phyloP scores from a whole-genome alignment of 2,888 invertebrate species.

The Cetonia aurata region DNA sequence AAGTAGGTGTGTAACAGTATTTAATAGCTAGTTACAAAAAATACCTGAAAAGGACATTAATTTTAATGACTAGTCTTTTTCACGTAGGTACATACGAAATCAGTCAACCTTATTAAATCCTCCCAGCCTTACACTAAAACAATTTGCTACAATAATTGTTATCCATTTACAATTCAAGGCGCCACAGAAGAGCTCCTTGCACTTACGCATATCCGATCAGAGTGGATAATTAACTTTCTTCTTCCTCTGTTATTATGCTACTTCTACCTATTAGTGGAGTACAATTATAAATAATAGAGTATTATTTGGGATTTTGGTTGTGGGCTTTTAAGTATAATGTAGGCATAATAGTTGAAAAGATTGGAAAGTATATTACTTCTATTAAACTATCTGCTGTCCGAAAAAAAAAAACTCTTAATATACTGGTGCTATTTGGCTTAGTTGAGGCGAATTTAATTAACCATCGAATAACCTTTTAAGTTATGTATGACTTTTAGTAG shows the following conservation, averaged over 20 bases:
- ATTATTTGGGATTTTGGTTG: conserved; percentile 24
- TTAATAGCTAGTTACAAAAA: too few species aligned
- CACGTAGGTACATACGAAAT: conserved; percentile 5
- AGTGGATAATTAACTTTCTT: conserved; percentile 33
- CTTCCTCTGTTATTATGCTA: conserved; percentile 31
- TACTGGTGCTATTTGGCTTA: too few species aligned
- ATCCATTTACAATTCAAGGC: conserved; percentile 39
- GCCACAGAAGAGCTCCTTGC: conserved; percentile 9
- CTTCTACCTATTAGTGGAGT: conserved; percentile 23
- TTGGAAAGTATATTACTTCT: too few species aligned
- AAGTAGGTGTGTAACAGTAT: too few species aligned
- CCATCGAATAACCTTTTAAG: too few species aligned
- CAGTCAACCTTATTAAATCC: conserved; percentile 16
- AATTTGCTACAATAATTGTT: conserved; percentile 43
- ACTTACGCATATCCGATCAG: conserved; percentile 12
- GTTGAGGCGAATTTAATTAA: too few species aligned
- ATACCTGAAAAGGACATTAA: conserved; percentile 19
- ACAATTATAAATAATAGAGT: conserved; percentile 42
- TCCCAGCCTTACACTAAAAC: conserved; percentile 14
- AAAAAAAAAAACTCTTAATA: too few species aligned
- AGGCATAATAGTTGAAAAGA: neutral
- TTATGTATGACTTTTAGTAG: too few species aligned
- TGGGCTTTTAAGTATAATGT: conserved; percentile 10
- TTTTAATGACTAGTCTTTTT: conserved; percentile 25
- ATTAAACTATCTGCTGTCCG: too few species aligned